Evolutionary conservation across 2,113 vertebrate species (phyloP).

Genomic region (Laticauda colubrina): DNA sequence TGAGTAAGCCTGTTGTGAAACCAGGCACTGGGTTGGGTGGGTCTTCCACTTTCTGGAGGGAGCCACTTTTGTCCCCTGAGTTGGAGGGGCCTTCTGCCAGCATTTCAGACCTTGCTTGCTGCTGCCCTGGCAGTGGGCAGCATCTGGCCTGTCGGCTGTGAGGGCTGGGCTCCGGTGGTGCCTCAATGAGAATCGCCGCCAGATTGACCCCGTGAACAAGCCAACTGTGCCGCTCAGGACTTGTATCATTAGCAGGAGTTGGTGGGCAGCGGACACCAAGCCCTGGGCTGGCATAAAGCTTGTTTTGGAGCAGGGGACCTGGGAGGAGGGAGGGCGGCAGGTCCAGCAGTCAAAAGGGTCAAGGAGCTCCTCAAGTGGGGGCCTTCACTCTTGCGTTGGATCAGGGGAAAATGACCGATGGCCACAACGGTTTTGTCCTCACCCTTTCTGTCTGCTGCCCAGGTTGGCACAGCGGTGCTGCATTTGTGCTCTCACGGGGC

Average conservation of each 20-base stretch:
- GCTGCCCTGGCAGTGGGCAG: neutral
- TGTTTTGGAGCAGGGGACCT: neutral
- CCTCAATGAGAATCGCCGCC: neutral
- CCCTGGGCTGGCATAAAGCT: neutral
- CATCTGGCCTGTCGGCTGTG: neutral
- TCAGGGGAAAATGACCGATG: neutral
- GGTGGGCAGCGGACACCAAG: neutral
- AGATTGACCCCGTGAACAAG: neutral
- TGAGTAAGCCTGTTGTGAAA: neutral
- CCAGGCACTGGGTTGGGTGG: neutral
- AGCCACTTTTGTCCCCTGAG: neutral
- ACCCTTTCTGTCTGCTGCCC: too few species aligned
- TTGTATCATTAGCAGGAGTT: neutral
- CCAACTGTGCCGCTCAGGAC: neutral
- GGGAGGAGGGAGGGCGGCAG: neutral
- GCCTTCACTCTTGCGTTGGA: neutral
- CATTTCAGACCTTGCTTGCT: neutral
- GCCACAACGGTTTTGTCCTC: neutral
- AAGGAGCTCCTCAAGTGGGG: neutral
- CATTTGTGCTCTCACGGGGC: neutral
- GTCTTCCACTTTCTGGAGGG: neutral
- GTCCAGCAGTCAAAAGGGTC: neutral
- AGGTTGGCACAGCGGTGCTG: neutral
- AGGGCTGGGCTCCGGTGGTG: neutral
- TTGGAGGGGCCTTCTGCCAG: neutral